These are phyloP conservation scores for Schmidtea mediterranea DNA, from an alignment of 1,140 invertebrate genomes.

Conservation along the genomic window DNA sequence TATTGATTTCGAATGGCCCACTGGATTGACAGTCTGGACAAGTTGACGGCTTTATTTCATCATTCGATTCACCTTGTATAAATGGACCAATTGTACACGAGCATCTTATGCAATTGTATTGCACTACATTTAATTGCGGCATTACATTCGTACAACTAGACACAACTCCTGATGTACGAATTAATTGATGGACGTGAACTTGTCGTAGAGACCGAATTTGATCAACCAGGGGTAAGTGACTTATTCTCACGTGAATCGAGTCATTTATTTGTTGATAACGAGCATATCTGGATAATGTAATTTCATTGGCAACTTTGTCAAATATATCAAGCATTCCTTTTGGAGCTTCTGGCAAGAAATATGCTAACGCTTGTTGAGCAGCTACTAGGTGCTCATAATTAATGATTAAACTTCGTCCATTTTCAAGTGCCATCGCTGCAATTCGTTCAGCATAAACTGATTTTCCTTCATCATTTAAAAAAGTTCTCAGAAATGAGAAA, in stretches of 20 bases:
- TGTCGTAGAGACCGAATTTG: slow-evolving; percentile 66
- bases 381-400: slow-evolving; percentile 66
- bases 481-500: slow-evolving; percentile 71
- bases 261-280: slow-evolving; percentile 72
- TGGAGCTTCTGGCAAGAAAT: slow-evolving; percentile 84
- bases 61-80: slow-evolving; percentile 56
- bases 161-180: slow-evolving; percentile 74
- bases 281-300: slow-evolving; percentile 74
- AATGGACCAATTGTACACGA: slow-evolving; percentile 78
- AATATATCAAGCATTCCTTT: slow-evolving; percentile 42
- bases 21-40: slow-evolving; percentile 90
- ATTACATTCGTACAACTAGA: slow-evolving; percentile 76
- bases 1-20: slow-evolving; percentile 55
- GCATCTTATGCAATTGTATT: slow-evolving; percentile 90
- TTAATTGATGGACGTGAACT: slow-evolving; percentile 59
- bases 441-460: slow-evolving; percentile 77
- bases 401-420: slow-evolving; percentile 56
- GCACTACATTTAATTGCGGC: slow-evolving; percentile 73
- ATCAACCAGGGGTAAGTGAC: slow-evolving; percentile 74
- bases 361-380: slow-evolving; percentile 68
- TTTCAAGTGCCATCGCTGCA: slow-evolving; percentile 51
- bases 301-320: slow-evolving; percentile 44
- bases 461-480: slow-evolving; percentile 53
- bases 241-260: slow-evolving; percentile 63
- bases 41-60: slow-evolving; percentile 69